Evolutionary conservation across 2,797 vertebrate species (phyloP).

Genomic region (Sebastes kiyomatsui): DNA sequence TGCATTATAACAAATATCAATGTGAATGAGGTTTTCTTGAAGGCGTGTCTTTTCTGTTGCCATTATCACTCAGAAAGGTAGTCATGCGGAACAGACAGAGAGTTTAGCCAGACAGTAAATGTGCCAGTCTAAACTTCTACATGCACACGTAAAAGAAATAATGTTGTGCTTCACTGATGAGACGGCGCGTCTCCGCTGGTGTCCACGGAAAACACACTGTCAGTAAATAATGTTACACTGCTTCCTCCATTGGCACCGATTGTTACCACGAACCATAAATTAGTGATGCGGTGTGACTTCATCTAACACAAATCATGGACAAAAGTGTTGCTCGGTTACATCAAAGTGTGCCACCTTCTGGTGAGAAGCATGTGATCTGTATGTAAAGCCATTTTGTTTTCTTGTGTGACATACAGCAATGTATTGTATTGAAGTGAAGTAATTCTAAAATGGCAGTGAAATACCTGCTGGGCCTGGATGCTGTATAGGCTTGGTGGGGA

Average conservation of each 20-base stretch:
- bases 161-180: background rate
- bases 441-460: slow-evolving; percentile 1
- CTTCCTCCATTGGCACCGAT: background rate
- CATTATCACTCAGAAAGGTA: background rate
- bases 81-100: background rate
- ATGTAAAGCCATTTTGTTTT: background rate
- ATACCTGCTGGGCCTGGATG: slow-evolving; percentile 33
- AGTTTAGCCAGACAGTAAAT: background rate
- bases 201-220: background rate
- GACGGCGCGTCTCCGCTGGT: background rate
- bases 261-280: background rate
- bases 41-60: background rate
- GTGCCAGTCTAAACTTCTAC: background rate
- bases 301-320: background rate
- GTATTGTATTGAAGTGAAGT: background rate
- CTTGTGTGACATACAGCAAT: background rate
- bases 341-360: background rate
- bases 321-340: background rate
- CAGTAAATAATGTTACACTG: background rate
- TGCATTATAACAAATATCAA: no score
- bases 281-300: background rate
- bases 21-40: no score
- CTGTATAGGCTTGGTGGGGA: slow-evolving; percentile 1
- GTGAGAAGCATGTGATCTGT: background rate
- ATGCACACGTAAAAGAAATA: no score